These are phyloP conservation scores for Polylopha cassiicola DNA, from an alignment of 2,888 invertebrate species.

Conservation along the genomic window DNA sequence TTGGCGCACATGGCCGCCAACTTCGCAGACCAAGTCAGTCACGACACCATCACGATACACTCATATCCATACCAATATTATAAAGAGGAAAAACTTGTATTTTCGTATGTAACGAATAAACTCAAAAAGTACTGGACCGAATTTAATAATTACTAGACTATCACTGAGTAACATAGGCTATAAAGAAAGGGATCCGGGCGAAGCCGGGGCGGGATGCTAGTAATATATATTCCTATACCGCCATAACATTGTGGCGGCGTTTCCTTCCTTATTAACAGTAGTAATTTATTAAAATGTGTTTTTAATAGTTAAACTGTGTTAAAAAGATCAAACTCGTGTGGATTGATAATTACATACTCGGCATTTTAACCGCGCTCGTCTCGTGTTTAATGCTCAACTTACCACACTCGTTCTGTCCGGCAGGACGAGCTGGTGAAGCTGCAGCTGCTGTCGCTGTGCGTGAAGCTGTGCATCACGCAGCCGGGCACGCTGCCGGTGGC, in stretches of 20 bases:
- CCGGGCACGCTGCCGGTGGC: slow-evolving; percentile 91
- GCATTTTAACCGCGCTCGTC: no score
- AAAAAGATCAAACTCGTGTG: no score
- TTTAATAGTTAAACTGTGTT: no score
- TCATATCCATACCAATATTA: background rate
- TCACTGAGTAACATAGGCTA: no score
- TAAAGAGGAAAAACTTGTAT: no score
- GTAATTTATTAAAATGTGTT: no score
- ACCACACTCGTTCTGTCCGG: background rate
- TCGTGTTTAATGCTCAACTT: no score
- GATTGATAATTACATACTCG: no score
- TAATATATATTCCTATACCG: background rate
- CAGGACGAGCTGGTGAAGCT: slow-evolving; percentile 96
- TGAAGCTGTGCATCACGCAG: slow-evolving; percentile 93
- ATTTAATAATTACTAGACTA: no score
- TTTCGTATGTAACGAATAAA: no score
- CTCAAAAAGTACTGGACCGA: no score
- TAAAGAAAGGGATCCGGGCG: no score
- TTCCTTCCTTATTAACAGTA: background rate
- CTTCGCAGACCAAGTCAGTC: slow-evolving; percentile 60
- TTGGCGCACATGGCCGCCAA: slow-evolving; percentile 55
- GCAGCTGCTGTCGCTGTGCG: slow-evolving; percentile 95
- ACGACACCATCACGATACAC: background rate
- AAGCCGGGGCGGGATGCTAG: background rate
- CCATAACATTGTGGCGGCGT: background rate